Conservation (phyloP, 2,888 invertebrate species). For the Ormyrus pomaceus region DNA sequence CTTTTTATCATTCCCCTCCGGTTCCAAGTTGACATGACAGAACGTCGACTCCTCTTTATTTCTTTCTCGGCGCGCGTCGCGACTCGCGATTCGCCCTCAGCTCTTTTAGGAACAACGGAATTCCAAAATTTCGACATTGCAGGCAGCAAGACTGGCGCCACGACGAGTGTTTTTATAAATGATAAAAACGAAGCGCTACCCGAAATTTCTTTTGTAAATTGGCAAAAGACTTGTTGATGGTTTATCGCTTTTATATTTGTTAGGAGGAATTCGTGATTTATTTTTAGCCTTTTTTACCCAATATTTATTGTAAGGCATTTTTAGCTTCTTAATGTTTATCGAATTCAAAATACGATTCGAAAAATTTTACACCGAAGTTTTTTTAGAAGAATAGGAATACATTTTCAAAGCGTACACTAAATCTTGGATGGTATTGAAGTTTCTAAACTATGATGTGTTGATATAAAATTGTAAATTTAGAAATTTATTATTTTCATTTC, state of each 20-base stretch:
- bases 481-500: too few species aligned
- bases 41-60: conserved; percentile 7
- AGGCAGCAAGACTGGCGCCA: conserved; percentile 26
- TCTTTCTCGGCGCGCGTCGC: neutral
- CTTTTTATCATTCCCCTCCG: conserved; percentile 24
- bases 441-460: neutral
- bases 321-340: neutral
- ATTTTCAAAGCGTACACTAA: neutral
- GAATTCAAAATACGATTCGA: neutral
- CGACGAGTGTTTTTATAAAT: conserved; percentile 10
- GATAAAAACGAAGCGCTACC: conserved; percentile 14
- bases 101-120: conserved; percentile 28
- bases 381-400: neutral
- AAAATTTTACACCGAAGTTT: neutral
- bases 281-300: neutral
- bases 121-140: conserved; percentile 9
- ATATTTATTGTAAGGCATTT: conserved; percentile 3
- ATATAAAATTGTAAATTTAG: too few species aligned
- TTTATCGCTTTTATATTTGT: conserved; percentile 8
- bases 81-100: conserved; percentile 4
- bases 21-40: neutral
- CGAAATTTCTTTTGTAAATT: conserved; percentile 16
- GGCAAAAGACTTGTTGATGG: neutral
- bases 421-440: neutral
- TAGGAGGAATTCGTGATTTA: neutral